These are phyloP conservation scores for Leptatherina wallacei DNA, from an alignment of 2,797 vertebrate genomes.

Conservation along the genomic window DNA sequence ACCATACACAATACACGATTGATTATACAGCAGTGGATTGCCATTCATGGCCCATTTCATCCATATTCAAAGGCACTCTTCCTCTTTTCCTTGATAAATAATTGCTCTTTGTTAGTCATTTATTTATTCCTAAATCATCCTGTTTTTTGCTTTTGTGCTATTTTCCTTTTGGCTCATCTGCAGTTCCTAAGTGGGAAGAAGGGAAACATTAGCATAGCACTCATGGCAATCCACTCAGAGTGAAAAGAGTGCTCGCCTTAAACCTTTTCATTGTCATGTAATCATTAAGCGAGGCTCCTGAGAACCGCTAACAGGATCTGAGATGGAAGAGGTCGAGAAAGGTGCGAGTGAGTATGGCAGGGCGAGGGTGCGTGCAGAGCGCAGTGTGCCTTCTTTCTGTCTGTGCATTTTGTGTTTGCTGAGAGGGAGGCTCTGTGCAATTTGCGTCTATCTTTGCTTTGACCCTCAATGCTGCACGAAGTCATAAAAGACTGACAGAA, in stretches of 20 bases:
- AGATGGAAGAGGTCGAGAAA: conserved; percentile 34
- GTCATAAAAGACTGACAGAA: conserved; percentile 67
- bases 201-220: conserved; percentile 77
- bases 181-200: conserved; percentile 58
- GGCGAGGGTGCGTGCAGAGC: conserved; percentile 24
- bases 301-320: conserved; percentile 67
- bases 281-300: conserved; percentile 82
- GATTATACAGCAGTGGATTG: conserved; percentile 63
- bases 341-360: conserved; percentile 26
- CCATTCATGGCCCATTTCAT: conserved; percentile 48
- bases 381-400: conserved; percentile 24
- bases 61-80: conserved; percentile 34
- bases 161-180: conserved; percentile 27
- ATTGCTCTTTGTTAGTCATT: conserved; percentile 62
- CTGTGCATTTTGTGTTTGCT: conserved; percentile 60
- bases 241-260: conserved; percentile 72
- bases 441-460: conserved; percentile 63
- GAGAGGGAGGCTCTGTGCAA: conserved; percentile 61
- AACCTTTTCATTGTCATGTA: conserved; percentile 82
- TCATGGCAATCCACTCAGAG: conserved; percentile 79
- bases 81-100: conserved; percentile 35
- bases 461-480: conserved; percentile 59
- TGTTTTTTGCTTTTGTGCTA: conserved; percentile 30
- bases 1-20: conserved; percentile 59
- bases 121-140: conserved; percentile 56